Evolutionary conservation across 2,797 vertebrate species (phyloP).

Genomic region (Phalanger gymnotis): DNA sequence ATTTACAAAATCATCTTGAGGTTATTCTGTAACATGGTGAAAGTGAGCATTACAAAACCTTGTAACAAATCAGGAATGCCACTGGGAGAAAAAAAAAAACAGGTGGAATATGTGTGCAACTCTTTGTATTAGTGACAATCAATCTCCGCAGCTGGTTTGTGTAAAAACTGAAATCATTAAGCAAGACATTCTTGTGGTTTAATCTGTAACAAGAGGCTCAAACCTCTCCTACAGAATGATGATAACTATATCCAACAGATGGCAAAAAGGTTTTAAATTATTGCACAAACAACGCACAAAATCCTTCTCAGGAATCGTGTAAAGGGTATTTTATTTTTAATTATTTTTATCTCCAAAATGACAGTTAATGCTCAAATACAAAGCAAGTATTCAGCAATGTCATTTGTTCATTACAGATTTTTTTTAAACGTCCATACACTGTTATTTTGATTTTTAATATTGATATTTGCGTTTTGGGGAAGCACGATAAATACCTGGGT

Average conservation of each 20-base stretch:
- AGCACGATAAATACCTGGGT: neutral
- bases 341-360: neutral
- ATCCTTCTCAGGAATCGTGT: neutral
- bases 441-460: neutral
- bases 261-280: constrained; percentile 29
- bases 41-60: constrained; percentile 26
- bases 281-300: neutral
- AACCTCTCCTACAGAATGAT: constrained; percentile 7
- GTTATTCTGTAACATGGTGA: neutral
- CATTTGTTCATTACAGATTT: neutral
- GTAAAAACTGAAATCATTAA: neutral
- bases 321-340: neutral
- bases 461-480: neutral
- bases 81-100: constrained; percentile 35
- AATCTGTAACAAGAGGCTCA: constrained; percentile 17
- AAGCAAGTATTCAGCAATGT: neutral
- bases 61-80: constrained; percentile 7
- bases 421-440: neutral
- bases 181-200: neutral
- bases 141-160: neutral
- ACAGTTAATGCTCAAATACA: constrained; percentile 31
- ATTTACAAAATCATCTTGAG: neutral
- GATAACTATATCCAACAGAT: constrained; percentile 32
- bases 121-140: neutral
- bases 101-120: neutral